A percentile compares a stretch with the other conserved stretches of the same genome.
Conservation (phyloP, 2,797 vertebrate genomes). For the Gadopsis bispinosus region DNA sequence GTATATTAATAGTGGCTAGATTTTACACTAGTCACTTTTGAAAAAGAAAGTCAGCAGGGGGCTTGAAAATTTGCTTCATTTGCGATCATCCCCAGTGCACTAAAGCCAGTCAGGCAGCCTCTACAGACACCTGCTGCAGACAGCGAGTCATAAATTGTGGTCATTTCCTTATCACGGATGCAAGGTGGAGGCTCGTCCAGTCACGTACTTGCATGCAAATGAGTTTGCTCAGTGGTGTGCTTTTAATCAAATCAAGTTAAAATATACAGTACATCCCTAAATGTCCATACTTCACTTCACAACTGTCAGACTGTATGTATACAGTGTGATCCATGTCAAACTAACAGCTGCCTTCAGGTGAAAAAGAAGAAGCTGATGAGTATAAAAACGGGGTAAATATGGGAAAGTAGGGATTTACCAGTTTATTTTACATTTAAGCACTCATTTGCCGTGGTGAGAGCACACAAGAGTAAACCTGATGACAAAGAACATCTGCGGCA, state of each 20-base stretch:
- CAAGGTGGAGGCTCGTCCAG: neutral
- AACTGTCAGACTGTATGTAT: neutral
- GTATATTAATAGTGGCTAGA: too few species aligned
- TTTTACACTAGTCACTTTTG: neutral
- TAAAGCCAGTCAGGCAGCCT: neutral
- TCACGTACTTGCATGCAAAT: slow-evolving; percentile 43
- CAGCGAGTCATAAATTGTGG: neutral
- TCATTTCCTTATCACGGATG: neutral
- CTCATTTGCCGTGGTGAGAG: neutral
- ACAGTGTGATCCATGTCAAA: neutral
- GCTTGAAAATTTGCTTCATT: neutral
- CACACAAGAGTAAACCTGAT: neutral
- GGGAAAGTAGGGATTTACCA: neutral
- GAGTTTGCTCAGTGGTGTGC: slow-evolving; percentile 22
- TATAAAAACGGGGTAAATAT: neutral
- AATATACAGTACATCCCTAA: slow-evolving; percentile 13
- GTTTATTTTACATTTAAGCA: neutral
- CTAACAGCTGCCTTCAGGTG: neutral
- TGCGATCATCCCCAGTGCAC: neutral
- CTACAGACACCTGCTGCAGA: neutral
- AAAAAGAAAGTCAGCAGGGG: neutral
- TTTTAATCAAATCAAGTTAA: slow-evolving; percentile 59
- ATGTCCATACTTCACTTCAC: neutral
- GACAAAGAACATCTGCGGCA: neutral
- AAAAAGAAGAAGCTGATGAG: neutral